Evolutionary conservation across 2,113 vertebrate genomes (phyloP).

Genomic region (Amphiprion percula): DNA sequence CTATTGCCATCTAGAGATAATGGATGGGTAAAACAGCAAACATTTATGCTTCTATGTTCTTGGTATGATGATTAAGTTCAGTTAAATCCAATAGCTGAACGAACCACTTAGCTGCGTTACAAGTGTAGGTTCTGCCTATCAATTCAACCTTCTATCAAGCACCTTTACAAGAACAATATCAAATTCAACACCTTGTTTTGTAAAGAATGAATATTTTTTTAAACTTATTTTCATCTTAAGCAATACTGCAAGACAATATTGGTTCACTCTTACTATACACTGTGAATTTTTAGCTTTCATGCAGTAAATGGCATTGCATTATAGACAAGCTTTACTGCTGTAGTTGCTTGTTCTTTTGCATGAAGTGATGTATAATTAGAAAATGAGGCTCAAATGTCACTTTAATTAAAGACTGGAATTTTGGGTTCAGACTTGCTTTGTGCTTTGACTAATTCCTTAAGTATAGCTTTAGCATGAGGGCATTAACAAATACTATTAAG

Average conservation of each 20-base stretch:
- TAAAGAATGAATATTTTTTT: no score
- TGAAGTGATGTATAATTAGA: no score
- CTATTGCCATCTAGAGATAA: constrained; percentile 73
- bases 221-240: no score
- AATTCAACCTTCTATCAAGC: neutral
- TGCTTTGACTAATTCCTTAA: neutral
- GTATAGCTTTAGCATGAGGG: neutral
- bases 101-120: neutral
- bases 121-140: neutral
- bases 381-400: no score
- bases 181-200: neutral
- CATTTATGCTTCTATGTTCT: neutral
- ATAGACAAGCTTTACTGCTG: neutral
- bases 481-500: neutral
- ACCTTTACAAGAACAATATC: neutral
- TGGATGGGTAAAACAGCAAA: constrained; percentile 17
- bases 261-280: no score
- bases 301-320: neutral
- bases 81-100: neutral
- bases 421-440: neutral
- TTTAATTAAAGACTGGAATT: neutral
- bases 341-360: neutral
- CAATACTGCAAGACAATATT: no score
- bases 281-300: neutral
- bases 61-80: constrained; percentile 2